phyloP scores from a whole-genome alignment of 2,888 invertebrate genomes.

The Gandaritis pyraliata region DNA sequence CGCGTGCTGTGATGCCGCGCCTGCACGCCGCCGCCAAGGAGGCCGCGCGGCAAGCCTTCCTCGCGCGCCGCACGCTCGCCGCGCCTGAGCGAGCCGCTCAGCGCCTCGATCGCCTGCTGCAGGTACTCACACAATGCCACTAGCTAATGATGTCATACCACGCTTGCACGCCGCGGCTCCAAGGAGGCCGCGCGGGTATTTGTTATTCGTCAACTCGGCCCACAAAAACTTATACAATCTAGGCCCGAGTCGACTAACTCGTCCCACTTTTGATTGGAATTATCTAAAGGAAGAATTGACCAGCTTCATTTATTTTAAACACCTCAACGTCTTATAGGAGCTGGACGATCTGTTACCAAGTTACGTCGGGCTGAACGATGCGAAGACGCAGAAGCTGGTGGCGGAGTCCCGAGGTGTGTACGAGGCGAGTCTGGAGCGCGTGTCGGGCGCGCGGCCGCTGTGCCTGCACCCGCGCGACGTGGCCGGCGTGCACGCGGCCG shows the following conservation, averaged over 20 bases:
- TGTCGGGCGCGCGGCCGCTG: conserved; percentile 27
- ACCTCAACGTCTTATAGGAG: conserved; percentile 46
- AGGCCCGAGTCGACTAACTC: no score
- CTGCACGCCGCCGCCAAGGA: conserved; percentile 29
- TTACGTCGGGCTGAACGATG: conserved; percentile 47
- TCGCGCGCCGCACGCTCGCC: conserved; percentile 45
- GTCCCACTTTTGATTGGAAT: no score
- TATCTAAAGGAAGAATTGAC: no score
- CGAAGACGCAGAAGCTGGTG: conserved; percentile 44
- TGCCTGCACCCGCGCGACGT: conserved; percentile 41
- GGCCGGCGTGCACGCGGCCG: conserved; percentile 32
- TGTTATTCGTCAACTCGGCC: no score
- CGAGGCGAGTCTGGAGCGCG: conserved; percentile 30
- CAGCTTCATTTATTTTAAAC: not conserved
- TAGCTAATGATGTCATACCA: not conserved
- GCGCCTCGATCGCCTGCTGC: conserved; percentile 25
- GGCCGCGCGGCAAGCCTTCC: conserved; percentile 25
- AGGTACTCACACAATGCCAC: conserved; percentile 29
- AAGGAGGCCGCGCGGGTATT: no score
- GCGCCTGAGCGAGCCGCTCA: conserved; percentile 29
- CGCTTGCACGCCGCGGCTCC: no score
- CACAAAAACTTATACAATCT: no score
- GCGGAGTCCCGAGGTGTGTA: conserved; percentile 41
- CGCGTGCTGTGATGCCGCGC: conserved; percentile 22
- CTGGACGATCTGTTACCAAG: conserved; percentile 41